phyloP scores from a whole-genome alignment of 2,797 vertebrate genomes.

The Rhinoraja longicauda region DNA sequence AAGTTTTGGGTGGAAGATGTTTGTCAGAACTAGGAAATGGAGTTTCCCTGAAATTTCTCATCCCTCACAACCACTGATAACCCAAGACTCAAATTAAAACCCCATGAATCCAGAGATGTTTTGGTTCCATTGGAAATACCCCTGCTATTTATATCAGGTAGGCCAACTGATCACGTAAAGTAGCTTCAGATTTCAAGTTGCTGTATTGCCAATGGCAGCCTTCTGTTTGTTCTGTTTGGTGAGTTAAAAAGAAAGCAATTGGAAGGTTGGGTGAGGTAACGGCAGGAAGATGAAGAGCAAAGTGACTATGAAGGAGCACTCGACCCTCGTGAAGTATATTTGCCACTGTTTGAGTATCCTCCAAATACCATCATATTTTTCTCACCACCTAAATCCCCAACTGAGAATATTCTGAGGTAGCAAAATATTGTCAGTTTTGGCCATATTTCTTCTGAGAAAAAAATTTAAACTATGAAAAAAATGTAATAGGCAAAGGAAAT shows the following conservation, averaged over 20 bases:
- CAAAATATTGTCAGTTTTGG: background rate
- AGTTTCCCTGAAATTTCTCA: too few species aligned
- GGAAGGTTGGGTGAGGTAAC: background rate
- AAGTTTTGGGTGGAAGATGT: too few species aligned
- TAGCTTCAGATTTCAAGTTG: background rate
- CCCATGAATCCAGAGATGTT: too few species aligned
- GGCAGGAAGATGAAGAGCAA: background rate
- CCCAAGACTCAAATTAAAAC: too few species aligned
- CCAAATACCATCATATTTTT: background rate
- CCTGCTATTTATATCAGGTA: background rate
- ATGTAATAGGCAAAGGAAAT: background rate
- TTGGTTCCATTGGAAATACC: background rate
- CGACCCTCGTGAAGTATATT: background rate
- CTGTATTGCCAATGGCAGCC: background rate
- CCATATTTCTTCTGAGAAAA: background rate
- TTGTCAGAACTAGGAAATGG: too few species aligned
- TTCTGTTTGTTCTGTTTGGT: background rate
- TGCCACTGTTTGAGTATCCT: background rate
- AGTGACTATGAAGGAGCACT: background rate
- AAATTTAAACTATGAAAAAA: background rate
- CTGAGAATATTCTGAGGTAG: background rate
- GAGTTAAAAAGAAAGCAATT: background rate
- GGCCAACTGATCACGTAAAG: background rate
- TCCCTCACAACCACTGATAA: too few species aligned
- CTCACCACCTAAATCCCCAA: background rate